Base-by-base conservation (phyloP, 2,797 vertebrate genomes). In the Paguma larvata region DNA sequence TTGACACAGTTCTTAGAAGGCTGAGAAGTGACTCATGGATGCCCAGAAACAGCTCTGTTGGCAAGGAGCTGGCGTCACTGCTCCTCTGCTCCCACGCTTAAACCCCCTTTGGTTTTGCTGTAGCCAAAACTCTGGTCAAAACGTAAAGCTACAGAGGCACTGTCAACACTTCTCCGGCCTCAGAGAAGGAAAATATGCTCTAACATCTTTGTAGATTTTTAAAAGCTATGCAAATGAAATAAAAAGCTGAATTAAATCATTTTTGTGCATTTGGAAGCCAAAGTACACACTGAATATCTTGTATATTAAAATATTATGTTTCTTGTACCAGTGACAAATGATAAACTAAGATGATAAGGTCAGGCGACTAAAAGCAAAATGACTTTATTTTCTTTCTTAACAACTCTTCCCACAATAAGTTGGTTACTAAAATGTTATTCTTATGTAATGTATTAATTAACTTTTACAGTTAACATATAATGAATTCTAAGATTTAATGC, bases 201-300 rank as follows among this genome's bases (percentile, higher is more conserved):
- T 68, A 70, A 34, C 93, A 6, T 68, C 4, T 19, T 70, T 78
- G 56, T 70, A 80, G 68, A 67, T 93, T 83, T 85, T 89, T 23
- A 78, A 93, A 68, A 94, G 34, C 4, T 44, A 68, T 73, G 3
- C 12, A 97, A 82, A 88, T 85, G 32, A 96, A 92, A 88, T 59
- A 77, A 9, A 3, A 92, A 77, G 12, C 12, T 72, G 32, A 87
- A 80, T 88, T 91, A 83, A 88, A 63, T 63, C 0, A 3, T 79
- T 46, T 23, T 62, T 67, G 70, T 48, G 12, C 14, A 67, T 63
- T 77, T 48, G 25, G 95, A 97, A 95, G 62, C 41, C 23, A 62
- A 68, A 73, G n/a, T n/a, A 14, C 6, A 80, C 19, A 85, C 18
- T 41, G 73, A 95, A 82, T 48, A n/a, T 1, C 0, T 44, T 63